These are phyloP conservation scores for Riptortus pedestris DNA, from an alignment of 1,140 invertebrate genomes.

Conservation along the genomic window DNA sequence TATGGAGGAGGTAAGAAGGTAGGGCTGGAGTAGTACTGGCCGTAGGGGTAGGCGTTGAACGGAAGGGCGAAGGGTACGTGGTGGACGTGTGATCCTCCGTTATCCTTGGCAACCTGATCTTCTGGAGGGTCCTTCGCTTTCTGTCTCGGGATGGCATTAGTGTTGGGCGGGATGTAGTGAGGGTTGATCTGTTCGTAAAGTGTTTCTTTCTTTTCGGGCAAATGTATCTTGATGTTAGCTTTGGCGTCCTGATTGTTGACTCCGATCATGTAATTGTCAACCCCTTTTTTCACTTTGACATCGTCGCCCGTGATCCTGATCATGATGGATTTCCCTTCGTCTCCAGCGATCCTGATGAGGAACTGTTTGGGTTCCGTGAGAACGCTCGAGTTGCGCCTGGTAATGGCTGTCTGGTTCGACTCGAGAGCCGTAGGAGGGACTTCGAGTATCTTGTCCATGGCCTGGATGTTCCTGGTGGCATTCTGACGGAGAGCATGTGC, in stretches of 20 bases:
- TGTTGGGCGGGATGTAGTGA: background rate
- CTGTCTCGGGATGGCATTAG: background rate
- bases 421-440: too few species aligned
- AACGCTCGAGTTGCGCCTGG: background rate
- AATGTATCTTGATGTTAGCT: constrained; percentile 23
- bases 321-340: constrained; percentile 7
- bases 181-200: background rate
- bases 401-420: background rate
- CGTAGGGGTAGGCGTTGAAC: background rate
- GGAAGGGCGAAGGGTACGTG: background rate
- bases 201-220: background rate
- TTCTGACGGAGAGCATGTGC: background rate
- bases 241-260: constrained; percentile 13
- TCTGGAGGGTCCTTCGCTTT: background rate
- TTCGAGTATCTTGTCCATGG: too few species aligned
- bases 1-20: background rate
- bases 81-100: background rate
- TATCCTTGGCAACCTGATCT: background rate
- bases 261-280: constrained; percentile 17
- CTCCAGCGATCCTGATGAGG: background rate
- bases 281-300: constrained; percentile 23
- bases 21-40: background rate
- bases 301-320: constrained; percentile 22
- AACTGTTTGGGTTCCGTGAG: background rate
- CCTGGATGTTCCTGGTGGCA: background rate